These are phyloP conservation scores for Lasioglossum zephyrum DNA, from an alignment of 2,888 invertebrate genomes.

Conservation along the genomic window DNA sequence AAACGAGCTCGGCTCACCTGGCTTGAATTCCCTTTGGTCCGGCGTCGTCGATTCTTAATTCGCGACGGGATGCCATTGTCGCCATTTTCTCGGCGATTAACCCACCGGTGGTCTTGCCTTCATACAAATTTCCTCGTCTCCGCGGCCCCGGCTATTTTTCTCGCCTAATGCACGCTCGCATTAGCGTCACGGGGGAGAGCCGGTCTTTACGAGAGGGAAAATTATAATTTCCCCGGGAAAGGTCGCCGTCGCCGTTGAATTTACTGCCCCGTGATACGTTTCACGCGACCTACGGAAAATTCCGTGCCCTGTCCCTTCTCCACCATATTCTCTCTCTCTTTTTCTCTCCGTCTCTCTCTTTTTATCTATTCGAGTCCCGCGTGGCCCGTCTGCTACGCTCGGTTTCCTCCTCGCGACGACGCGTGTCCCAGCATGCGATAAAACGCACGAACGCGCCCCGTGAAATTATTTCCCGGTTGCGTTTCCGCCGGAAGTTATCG, in stretches of 20 bases:
- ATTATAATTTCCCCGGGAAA: constrained; percentile 77
- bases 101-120: constrained; percentile 60
- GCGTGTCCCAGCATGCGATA: constrained; percentile 38
- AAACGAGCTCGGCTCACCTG: background rate
- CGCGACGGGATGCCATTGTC: constrained; percentile 64
- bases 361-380: constrained; percentile 11
- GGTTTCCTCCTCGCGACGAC: background rate
- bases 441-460: constrained; percentile 35
- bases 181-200: constrained; percentile 70
- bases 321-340: background rate
- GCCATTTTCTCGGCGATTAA: constrained; percentile 73
- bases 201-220: constrained; percentile 73
- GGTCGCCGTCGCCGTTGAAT: constrained; percentile 65
- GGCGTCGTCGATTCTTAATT: constrained; percentile 70
- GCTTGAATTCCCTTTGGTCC: constrained; percentile 34
- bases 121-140: constrained; percentile 68
- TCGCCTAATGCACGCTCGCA: constrained; percentile 75
- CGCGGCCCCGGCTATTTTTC: constrained; percentile 70
- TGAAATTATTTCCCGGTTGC: constrained; percentile 58
- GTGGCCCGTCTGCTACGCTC: constrained; percentile 1
- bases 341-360: background rate
- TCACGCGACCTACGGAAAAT: constrained; percentile 32
- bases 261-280: constrained; percentile 72
- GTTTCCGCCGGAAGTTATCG: constrained; percentile 37
- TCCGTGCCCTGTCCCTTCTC: background rate